These are phyloP conservation scores for Rhopalosiphum padi DNA, from an alignment of 1,140 invertebrate genomes.

Conservation along the genomic window DNA sequence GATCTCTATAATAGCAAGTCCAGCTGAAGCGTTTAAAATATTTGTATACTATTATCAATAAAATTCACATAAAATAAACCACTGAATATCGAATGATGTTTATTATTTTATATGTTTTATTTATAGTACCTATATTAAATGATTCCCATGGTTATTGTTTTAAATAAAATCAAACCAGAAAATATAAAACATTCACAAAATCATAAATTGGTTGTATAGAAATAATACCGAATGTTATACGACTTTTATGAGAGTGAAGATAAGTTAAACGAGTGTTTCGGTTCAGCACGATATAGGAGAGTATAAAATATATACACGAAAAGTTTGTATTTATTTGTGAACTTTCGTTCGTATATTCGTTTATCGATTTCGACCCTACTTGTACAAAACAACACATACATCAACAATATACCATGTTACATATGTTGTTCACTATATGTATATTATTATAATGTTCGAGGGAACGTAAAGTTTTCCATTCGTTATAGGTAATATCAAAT, in stretches of 20 bases:
- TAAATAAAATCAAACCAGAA: slow-evolving; percentile 20
- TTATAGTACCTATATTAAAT: not conserved
- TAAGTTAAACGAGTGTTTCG: slow-evolving; percentile 56
- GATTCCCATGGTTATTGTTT: slow-evolving; percentile 10
- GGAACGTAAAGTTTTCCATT: slow-evolving; percentile 28
- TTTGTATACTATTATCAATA: slow-evolving; percentile 14
- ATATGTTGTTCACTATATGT: not conserved
- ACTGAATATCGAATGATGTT: slow-evolving; percentile 13
- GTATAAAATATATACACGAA: slow-evolving; percentile 23
- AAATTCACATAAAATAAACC: not conserved
- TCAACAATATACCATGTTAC: slow-evolving; percentile 25
- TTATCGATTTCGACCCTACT: slow-evolving; percentile 52
- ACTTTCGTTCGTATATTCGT: slow-evolving; percentile 44
- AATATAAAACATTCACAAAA: not conserved
- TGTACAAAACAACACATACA: slow-evolving; percentile 13
- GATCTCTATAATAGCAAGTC: not conserved
- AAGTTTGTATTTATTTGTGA: slow-evolving; percentile 57
- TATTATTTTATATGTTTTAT: not conserved
- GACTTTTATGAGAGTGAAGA: slow-evolving; percentile 47
- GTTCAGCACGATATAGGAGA: not conserved
- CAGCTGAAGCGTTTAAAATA: not conserved
- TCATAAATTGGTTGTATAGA: not conserved
- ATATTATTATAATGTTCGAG: slow-evolving; percentile 38
- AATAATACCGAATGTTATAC: slow-evolving; percentile 24
- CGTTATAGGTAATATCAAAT: not conserved